phyloP scores from a whole-genome alignment of 2,113 vertebrate species.

The Aplodontia rufa region DNA sequence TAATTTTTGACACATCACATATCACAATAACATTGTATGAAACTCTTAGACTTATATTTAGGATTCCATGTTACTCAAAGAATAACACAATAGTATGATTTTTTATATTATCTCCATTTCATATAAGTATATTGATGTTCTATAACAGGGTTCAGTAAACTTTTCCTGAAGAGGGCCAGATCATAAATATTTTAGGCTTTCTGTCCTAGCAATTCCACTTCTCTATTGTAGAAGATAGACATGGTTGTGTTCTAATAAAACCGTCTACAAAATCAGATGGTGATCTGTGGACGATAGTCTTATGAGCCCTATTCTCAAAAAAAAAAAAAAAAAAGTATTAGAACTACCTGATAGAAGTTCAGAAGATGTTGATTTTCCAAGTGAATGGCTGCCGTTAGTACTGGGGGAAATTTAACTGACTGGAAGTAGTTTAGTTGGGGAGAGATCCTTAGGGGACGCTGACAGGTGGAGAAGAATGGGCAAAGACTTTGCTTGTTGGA shows the following conservation, averaged over 20 bases:
- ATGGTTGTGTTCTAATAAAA: not conserved
- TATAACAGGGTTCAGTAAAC: not conserved
- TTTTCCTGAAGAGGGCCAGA: not conserved
- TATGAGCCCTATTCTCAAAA: not conserved
- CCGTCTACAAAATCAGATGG: not conserved
- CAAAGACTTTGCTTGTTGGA: not conserved
- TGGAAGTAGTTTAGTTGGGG: not conserved
- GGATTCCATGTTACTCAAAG: not conserved
- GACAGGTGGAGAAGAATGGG: not conserved
- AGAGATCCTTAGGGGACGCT: not conserved
- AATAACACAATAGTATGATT: not conserved
- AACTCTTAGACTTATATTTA: not conserved
- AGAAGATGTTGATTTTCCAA: not conserved
- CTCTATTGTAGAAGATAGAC: not conserved
- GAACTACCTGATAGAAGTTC: not conserved
- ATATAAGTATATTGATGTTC: not conserved
- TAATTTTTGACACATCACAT: too few relatives aligned
- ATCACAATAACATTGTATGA: too few relatives aligned
- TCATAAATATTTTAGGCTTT: not conserved
- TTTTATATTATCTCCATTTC: not conserved
- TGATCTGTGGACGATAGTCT: not conserved
- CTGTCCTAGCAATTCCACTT: not conserved
- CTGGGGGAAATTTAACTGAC: not conserved
- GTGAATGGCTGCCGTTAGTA: not conserved
- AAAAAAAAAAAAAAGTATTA: not conserved